These are phyloP conservation scores for Falcaria lacertinaria DNA, from an alignment of 2,888 invertebrate genomes.

Conservation along the genomic window DNA sequence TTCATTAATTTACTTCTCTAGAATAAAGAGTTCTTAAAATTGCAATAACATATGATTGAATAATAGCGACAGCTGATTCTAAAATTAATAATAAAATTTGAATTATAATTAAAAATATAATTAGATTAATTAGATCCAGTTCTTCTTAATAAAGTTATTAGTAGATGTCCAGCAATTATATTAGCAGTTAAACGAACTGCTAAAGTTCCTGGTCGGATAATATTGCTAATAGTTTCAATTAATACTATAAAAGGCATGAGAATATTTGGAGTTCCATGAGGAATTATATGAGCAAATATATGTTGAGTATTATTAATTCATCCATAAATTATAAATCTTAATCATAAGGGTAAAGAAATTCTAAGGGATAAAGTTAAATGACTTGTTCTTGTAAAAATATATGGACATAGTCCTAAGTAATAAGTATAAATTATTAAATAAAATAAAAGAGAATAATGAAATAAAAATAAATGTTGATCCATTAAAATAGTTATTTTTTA, in stretches of 20 bases:
- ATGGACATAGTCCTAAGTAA: constrained; percentile 84
- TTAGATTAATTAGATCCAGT: constrained; percentile 38
- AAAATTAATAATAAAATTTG: constrained; percentile 77
- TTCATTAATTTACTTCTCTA: constrained; percentile 83
- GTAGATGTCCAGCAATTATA: constrained; percentile 86
- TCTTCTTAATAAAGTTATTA: constrained; percentile 80
- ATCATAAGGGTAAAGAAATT: constrained; percentile 81
- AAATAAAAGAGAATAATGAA: constrained; percentile 78
- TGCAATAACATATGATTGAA: constrained; percentile 84
- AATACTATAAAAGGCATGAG: constrained; percentile 86
- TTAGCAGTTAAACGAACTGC: constrained; percentile 86
- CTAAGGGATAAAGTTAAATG: constrained; percentile 81
- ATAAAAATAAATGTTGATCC: constrained; percentile 79
- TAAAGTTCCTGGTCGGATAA: constrained; percentile 85
- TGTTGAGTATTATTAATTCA: constrained; percentile 81
- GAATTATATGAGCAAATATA: constrained; percentile 84
- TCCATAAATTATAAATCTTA: constrained; percentile 82
- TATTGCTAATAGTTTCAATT: constrained; percentile 87
- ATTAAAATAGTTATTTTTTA: constrained; percentile 60
- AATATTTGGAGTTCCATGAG: constrained; percentile 81
- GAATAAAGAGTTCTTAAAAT: constrained; percentile 83
- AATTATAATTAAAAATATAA: constrained; percentile 53
- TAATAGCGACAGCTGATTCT: constrained; percentile 81
- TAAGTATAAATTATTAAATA: constrained; percentile 86
- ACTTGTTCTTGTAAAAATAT: constrained; percentile 84